Evolutionary conservation across 1,140 invertebrate species (phyloP), one percentile per base, ranked within the genome.

Genomic region (Fopius arisanus): DNA sequence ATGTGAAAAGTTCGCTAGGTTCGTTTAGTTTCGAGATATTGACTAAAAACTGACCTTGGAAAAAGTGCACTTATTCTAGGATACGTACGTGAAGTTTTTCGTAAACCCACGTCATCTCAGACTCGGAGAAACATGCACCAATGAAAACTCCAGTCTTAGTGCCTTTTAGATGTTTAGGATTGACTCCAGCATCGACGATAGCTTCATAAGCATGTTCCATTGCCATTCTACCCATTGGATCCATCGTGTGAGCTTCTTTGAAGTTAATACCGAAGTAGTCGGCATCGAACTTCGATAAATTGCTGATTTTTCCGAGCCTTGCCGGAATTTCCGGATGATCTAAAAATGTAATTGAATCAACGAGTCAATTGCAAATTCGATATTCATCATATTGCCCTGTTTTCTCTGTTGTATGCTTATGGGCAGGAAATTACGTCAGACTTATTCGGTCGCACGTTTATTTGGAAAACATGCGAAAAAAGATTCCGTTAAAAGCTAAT

Each of bases 141-240:
- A 96, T 90, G 80, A 94, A 95, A 2, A 97, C 95, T 9, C 94
- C 95, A 3, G 93, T 96, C 78, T 91, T 95, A 1, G 90, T 91
- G 29, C 92, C 93, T 69, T 90, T 89, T 4, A 96, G 81, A 66
- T 90, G 66, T 3, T 75, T 75, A 0, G 86, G 86, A 79, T 87
- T 88, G 4, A 82, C 40, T 3, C 96, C 96, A 73, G 96, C 93
- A 90, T 98, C 96, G 70, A 96, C 87, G n/a, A 97, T 91, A 0
- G 96, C 94, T 88, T 97, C 96, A 79, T 95, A 94, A 0, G 94
- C 89, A 63, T 93, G 92, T 86, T 98, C 96, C 26, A 98, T 82
- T 12, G 97, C 84, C 72, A 96, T 91, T 72, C 96, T 89, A 77
- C 94, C 91, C 92, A 96, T 95, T 0, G 96, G 96, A 79, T 98